Evolutionary conservation across 2,113 vertebrate genomes (phyloP).

Genomic region (Hepsetus odoe): DNA sequence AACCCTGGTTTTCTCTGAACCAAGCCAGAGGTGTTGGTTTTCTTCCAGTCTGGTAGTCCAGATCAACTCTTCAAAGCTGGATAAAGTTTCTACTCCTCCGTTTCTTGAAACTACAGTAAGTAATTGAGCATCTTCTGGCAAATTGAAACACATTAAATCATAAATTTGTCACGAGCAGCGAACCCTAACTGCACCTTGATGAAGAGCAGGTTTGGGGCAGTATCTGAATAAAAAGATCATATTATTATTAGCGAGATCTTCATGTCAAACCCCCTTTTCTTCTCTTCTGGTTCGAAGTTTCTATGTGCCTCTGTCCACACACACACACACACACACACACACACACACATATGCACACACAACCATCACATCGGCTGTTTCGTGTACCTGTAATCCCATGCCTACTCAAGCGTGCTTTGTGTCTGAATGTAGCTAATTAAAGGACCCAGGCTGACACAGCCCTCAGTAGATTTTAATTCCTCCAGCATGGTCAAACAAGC

Average conservation of each 20-base stretch:
- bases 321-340: background rate
- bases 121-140: too few relatives aligned
- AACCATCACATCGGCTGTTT: conserved; percentile 28
- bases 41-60: background rate
- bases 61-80: too few relatives aligned
- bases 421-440: conserved; percentile 52
- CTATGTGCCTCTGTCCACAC: background rate
- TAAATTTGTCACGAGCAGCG: too few relatives aligned
- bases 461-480: conserved; percentile 29
- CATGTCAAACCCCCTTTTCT: too few relatives aligned
- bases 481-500: conserved; percentile 41
- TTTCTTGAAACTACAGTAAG: too few relatives aligned
- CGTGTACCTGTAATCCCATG: conserved; percentile 24
- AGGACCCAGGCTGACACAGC: conserved; percentile 24
- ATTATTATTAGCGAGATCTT: too few relatives aligned
- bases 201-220: too few relatives aligned
- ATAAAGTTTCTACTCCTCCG: too few relatives aligned
- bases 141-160: too few relatives aligned
- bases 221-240: too few relatives aligned
- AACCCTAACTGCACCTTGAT: too few relatives aligned
- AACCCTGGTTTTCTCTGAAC: background rate
- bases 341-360: background rate
- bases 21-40: background rate
- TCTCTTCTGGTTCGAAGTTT: background rate
- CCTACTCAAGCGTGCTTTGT: conserved; percentile 33